These are phyloP conservation scores for Dermolepida albohirtum DNA, from an alignment of 2,888 invertebrate species.

Conservation along the genomic window DNA sequence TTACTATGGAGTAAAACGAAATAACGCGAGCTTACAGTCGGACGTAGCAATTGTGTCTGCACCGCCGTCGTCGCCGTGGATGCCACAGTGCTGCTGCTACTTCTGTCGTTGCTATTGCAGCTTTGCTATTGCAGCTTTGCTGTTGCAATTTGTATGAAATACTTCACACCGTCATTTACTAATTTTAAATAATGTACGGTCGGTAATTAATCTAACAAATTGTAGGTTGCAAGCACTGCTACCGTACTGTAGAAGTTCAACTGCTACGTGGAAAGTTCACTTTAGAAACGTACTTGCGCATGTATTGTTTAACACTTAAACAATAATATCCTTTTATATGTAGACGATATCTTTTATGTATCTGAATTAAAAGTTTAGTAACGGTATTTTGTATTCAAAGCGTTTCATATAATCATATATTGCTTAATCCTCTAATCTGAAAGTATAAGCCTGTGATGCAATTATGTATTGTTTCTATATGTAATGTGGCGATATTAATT, in stretches of 20 bases:
- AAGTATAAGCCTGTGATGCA: too few relatives aligned
- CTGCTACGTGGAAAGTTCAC: conserved; percentile 7
- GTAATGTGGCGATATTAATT: too few relatives aligned
- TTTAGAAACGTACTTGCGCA: neutral
- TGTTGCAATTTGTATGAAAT: conserved; percentile 28
- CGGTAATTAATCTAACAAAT: conserved; percentile 35
- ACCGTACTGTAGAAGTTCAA: neutral
- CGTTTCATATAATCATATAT: too few relatives aligned
- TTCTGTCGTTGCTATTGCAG: too few relatives aligned
- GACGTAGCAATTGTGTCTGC: conserved; percentile 15
- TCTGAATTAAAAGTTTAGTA: neutral
- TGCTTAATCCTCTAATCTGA: too few relatives aligned
- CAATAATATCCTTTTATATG: conserved; percentile 14
- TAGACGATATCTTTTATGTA: conserved; percentile 3
- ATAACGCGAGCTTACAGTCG: conserved; percentile 7
- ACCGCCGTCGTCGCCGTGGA: conserved; percentile 13
- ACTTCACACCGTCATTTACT: conserved; percentile 31
- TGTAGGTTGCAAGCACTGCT: conserved; percentile 20
- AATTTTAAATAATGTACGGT: conserved; percentile 32
- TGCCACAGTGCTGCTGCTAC: neutral
- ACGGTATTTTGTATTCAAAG: neutral
- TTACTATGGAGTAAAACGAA: conserved; percentile 7
- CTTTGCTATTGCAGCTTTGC: too few relatives aligned
- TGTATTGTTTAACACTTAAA: conserved; percentile 8
- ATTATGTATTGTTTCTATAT: too few relatives aligned